Evolutionary conservation across 2,113 vertebrate species (phyloP), one percentile per base, ranked within the genome.

Genomic region (Carassius auratus): DNA sequence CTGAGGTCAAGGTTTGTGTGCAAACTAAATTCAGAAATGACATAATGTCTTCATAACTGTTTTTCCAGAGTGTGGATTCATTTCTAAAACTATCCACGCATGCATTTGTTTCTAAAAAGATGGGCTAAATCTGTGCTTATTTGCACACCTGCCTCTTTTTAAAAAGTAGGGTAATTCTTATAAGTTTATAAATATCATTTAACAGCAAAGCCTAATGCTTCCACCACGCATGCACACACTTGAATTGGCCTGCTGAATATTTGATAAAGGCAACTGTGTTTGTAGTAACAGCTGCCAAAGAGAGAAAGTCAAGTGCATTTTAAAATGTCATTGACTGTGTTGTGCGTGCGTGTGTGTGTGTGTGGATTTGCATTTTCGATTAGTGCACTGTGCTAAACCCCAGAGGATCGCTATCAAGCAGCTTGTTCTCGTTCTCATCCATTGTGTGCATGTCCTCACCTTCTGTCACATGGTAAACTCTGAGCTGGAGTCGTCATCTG

Each of bases 191-290:
- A 79, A 61, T 79, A 13, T 48, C 6, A n/a, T 9, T 62, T 21
- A 21, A 15, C 36, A 19, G 42, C 61, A 38, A 62, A 6, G 78
- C 57, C 33, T 12, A n/a, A n/a, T n/a, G 19, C 57, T 61, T 61
- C n/a, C 19, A 61, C 7, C 19, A 76, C 64, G 4, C 19, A 76
- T 52, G 14, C 78, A 15, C 78, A 66, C 78, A 64, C 78, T 23
- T 55, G 8, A 84, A 88, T 84, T 84, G 80, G 64, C 64, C 64
- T 10, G 17, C 69, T 88, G 80, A 87, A 87, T 88, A 88, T 88
- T 90, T 90, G 55, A 90, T 88, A 59, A 83, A 84, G 59, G 64
- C 66, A 81, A 33, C 75, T 30, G 82, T 85, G 80, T 90, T 88
- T 86, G 79, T 71, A 85, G 85, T 69, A 71, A 78, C 71, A 15